Evolutionary conservation across 2,113 vertebrate species (phyloP), one percentile per base, ranked within the genome.

Genomic region (Furnarius figulus): DNA sequence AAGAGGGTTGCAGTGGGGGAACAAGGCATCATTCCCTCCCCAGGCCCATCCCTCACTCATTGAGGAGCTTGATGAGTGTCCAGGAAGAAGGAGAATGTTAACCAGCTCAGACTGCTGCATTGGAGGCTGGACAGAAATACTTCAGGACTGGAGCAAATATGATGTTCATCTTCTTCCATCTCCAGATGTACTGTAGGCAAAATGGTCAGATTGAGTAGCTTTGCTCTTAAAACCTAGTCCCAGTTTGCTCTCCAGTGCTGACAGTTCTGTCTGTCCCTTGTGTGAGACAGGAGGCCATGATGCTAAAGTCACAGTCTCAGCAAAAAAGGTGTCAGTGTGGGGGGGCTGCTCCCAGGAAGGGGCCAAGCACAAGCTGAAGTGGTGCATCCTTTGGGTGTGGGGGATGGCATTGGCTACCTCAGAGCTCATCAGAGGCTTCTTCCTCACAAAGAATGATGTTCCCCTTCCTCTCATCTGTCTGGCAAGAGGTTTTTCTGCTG

Each of bases 381-480:
- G n/a, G 52, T 80, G 31, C 37, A 44, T 53, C 42, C 66, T 68
- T 52, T 9, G 16, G 42, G 55, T 37, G 40, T 20, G 47, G 33
- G 65, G n/a, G 7, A 11, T 24, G 35, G 16, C 58, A 35, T 9
- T 21, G 14, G 40, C 61, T 56, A 25, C 23, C 47, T 97, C 89
- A 97, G 55, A 97, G 81, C 35, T 89, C 84, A 10, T 90, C 88
- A 47, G 84, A 77, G 59, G 73, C 77, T 25, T 97, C 88, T 14
- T 76, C 73, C 18, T 92, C 40, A 44, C 27, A 50, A 40, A 58
- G 20, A 56, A 62, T 11, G 30, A 28, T 55, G 47, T 3, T 73
- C 5, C 28, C 42, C 44, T 68, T 88, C 50, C 66, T 91, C 55
- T 74, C 80, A 42, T 72, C 40, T 2, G 4, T 17, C 47, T 71